These are phyloP conservation scores for Pavo muticus DNA, from an alignment of 2,113 vertebrate species.

Conservation along the genomic window DNA sequence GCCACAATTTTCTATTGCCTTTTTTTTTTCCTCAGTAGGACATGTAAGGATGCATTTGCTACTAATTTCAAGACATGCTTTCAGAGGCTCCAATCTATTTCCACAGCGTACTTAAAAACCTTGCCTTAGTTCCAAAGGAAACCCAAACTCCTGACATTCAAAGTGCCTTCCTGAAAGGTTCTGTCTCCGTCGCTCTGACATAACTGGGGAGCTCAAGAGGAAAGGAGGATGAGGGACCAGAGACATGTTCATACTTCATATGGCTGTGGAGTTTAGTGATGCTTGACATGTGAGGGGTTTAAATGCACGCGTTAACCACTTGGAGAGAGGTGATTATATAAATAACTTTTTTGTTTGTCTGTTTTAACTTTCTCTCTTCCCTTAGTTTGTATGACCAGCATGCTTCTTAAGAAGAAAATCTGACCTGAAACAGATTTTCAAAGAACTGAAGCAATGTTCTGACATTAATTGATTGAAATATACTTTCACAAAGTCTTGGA, in stretches of 20 bases:
- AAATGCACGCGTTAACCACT: not conserved
- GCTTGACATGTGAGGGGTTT: not conserved
- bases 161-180: not conserved
- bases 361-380: not conserved
- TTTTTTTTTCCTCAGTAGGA: not conserved
- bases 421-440: not conserved
- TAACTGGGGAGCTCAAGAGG: not conserved
- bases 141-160: not conserved
- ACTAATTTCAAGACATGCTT: not conserved
- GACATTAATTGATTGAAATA: not conserved
- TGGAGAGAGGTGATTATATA: not conserved
- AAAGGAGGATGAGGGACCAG: not conserved
- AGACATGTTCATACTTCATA: fast-evolving
- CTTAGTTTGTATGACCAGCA: not conserved
- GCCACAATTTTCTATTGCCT: not conserved
- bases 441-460: not conserved
- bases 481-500: not conserved
- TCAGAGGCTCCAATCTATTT: not conserved
- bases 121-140: not conserved
- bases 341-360: not conserved
- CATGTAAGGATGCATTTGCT: not conserved
- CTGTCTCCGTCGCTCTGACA: not conserved
- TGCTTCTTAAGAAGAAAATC: constrained; percentile 13
- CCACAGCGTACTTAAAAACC: not conserved
- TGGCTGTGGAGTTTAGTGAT: too few relatives aligned